Conservation (phyloP, 2,888 invertebrate species). For the Nomada flava region DNA sequence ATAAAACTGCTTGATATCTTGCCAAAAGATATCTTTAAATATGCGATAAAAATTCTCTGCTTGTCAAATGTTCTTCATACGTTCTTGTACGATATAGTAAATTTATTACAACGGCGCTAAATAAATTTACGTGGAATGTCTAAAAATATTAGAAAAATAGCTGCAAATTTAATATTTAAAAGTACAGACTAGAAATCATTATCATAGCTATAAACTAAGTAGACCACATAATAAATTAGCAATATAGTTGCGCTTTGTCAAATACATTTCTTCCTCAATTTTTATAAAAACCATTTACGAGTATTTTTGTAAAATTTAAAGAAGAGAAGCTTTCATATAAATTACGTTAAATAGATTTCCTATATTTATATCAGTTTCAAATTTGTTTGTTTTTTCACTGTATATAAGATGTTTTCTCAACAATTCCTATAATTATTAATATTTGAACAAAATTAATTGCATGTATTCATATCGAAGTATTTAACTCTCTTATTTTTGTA, state of each 20-base stretch:
- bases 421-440: conserved; percentile 29
- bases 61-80: conserved; percentile 36
- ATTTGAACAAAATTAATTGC: conserved; percentile 42
- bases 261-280: conserved; percentile 7
- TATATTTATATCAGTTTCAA: conserved; percentile 29
- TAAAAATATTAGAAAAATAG: conserved; percentile 48
- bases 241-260: conserved; percentile 28
- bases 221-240: conserved; percentile 46
- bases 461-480: conserved; percentile 29
- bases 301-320: conserved; percentile 26
- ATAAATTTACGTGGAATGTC: conserved; percentile 58
- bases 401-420: conserved; percentile 21
- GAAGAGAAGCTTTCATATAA: conserved; percentile 23
- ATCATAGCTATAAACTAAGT: conserved; percentile 48
- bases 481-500: conserved; percentile 52
- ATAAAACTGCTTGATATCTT: conserved; percentile 5
- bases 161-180: conserved; percentile 47
- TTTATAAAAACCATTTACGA: conserved; percentile 19
- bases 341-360: conserved; percentile 21
- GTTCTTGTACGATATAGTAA: conserved; percentile 8
- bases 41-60: conserved; percentile 20
- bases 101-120: conserved; percentile 38
- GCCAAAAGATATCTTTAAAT: conserved; percentile 20
- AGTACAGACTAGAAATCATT: conserved; percentile 62
- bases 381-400: conserved; percentile 9